Evolutionary conservation across 1,140 invertebrate genomes (phyloP), one percentile per base, ranked within the genome.

Genomic region (Meloidogyne chitwoodi): DNA sequence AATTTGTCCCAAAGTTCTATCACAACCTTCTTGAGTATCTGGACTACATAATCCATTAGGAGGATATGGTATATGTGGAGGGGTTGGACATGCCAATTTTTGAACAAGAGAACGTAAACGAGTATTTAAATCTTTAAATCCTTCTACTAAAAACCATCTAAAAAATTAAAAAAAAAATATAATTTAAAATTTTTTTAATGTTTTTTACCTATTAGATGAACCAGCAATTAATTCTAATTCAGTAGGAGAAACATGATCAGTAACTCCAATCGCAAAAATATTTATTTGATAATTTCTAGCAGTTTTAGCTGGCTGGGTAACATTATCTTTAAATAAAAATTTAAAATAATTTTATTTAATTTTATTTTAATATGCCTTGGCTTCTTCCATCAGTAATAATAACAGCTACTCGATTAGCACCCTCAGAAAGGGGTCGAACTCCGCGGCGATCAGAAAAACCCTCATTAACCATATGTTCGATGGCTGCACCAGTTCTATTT

Each of bases 241-340:
- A 48, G 76, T 77, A 22, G 84, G 78, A 31, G 87, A 74, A 19
- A 86, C 85, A 81, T 86, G 85, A 73, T 86, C 85, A 56, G 85
- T 86, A 10, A 86, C 85, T 64, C 85, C 85, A 72, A 86, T 87
- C 1, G 86, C 85, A 63, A 86, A 86, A 19, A 81, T 87, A 61
- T 86, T 86, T 31, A 86, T 76, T 22, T 84, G 66, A 11, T 78
- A 68, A 56, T 80, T 73, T 34, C 85, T 61, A 19, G 85, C 85
- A 11, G 82, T 74, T 56, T 79, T 77, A 22, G 85, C 83, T 62
- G 85, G 85, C 68, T 79, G 78, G 22, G 85, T 85, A 12, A 86
- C 85, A 76, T 86, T 86, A 68, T 86, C 85, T 73, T n/a, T 27
- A 68, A 64, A 19, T 22, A 22, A 64, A 19, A 16, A 19, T 2